These are phyloP conservation scores for Paralichthys olivaceus DNA, from an alignment of 2,113 vertebrate species.

Conservation along the genomic window DNA sequence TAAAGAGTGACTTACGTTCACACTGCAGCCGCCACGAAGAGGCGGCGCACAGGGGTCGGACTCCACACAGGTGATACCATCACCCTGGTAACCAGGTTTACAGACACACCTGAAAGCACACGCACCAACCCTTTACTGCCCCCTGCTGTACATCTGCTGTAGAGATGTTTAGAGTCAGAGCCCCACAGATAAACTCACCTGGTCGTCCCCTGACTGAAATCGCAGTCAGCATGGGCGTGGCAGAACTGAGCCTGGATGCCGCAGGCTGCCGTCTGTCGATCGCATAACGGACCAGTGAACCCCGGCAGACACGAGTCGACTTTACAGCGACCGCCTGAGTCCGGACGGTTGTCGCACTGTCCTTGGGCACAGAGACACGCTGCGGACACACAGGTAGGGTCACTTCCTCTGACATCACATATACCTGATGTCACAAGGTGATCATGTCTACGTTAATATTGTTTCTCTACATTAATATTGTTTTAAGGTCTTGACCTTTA, in stretches of 20 bases:
- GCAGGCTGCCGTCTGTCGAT: constrained; percentile 80
- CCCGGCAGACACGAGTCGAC: constrained; percentile 80
- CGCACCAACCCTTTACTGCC: neutral
- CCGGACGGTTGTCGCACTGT: constrained; percentile 85
- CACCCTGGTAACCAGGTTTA: constrained; percentile 89
- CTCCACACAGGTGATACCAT: constrained; percentile 87
- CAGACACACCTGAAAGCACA: constrained; percentile 87
- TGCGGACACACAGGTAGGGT: constrained; percentile 58
- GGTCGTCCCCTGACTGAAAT: constrained; percentile 73
- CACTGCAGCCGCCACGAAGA: constrained; percentile 80
- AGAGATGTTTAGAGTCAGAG: no score
- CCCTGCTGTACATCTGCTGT: neutral
- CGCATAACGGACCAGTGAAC: constrained; percentile 84
- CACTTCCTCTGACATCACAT: neutral
- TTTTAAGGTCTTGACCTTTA: no score
- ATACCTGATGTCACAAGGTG: neutral
- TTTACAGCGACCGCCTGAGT: constrained; percentile 85
- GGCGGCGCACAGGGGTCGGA: constrained; percentile 83
- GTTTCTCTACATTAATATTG: no score
- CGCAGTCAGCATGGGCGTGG: constrained; percentile 88
- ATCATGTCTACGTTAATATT: no score
- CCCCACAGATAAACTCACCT: constrained; percentile 74
- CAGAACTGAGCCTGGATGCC: constrained; percentile 82
- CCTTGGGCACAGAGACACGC: constrained; percentile 88
- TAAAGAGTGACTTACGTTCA: constrained; percentile 83